Percentiles rank a stretch among this genome's conserved stretches.
phyloP scores from a whole-genome alignment of 2,113 vertebrate genomes.

The Sylvietta virens region DNA sequence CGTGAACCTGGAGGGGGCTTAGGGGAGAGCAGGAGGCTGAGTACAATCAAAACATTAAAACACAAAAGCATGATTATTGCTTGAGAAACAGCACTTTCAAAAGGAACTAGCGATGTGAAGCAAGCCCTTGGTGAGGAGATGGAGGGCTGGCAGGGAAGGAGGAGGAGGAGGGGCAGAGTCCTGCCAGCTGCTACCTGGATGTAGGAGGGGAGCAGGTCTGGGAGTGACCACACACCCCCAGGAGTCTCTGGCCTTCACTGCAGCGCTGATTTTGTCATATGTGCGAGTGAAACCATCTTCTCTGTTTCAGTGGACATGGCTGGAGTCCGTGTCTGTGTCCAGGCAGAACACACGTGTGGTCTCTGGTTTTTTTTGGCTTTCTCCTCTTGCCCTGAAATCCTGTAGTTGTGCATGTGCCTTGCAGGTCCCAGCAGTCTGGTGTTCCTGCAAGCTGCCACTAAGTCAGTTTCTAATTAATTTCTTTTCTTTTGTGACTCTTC shows the following conservation, averaged over 20 bases:
- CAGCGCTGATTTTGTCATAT: accelerated
- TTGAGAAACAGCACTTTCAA: not conserved
- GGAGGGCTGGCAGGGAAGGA: not conserved
- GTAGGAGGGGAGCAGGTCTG: not conserved
- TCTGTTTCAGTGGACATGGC: not conserved
- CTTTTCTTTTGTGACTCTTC: not conserved
- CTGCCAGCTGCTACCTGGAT: not conserved
- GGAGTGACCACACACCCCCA: accelerated
- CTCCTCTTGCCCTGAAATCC: not conserved
- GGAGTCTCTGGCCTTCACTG: not conserved
- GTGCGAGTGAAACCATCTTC: not conserved
- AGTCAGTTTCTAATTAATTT: not conserved
- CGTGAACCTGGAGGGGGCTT: not conserved
- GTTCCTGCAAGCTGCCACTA: not conserved
- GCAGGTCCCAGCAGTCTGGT: not conserved
- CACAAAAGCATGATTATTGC: not conserved
- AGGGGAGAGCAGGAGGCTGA: not conserved
- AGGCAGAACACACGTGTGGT: accelerated
- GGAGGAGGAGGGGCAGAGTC: not conserved
- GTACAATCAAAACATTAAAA: not conserved
- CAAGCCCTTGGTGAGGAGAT: not conserved
- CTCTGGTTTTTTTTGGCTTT: not conserved
- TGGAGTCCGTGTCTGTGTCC: not conserved
- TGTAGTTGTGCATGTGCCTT: not conserved
- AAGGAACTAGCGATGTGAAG: not conserved